Conservation (phyloP, 2,888 invertebrate genomes). For the Drosophila nr. perissopoda region DNA sequence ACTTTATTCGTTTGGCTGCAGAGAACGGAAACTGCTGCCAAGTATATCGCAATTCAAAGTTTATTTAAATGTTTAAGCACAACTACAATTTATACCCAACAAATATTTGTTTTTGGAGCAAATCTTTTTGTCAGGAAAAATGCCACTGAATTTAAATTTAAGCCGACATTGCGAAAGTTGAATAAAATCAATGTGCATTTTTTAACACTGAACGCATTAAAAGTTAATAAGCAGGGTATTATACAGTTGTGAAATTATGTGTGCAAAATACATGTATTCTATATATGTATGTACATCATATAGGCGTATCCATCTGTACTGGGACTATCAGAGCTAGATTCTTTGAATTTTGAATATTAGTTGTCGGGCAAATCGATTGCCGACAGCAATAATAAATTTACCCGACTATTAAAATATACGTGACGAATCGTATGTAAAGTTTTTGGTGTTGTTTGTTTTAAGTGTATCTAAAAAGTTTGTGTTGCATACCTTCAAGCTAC, state of each 20-base stretch:
- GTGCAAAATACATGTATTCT: neutral
- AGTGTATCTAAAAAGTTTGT: neutral
- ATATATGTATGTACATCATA: too few relatives aligned
- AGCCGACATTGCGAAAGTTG: neutral
- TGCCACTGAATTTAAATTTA: neutral
- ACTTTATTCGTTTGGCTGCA: conserved; percentile 43
- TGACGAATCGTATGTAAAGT: neutral
- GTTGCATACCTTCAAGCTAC: neutral
- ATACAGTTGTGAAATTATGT: neutral
- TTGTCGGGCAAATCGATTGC: neutral
- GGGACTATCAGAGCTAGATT: neutral
- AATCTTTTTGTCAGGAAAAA: neutral
- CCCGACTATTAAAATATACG: neutral
- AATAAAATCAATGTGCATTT: neutral
- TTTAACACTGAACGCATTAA: neutral
- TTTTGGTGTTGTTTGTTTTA: neutral
- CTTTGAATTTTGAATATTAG: neutral
- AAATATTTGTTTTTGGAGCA: neutral
- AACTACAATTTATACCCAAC: neutral
- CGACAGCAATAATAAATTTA: neutral
- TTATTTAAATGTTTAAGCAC: neutral
- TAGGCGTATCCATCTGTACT: neutral
- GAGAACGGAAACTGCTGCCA: conserved; percentile 1
- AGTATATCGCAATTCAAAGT: conserved; percentile 1
- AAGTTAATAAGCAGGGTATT: neutral